Base-by-base conservation (phyloP, 2,888 invertebrate species). In the Rhodophaea formosa region DNA sequence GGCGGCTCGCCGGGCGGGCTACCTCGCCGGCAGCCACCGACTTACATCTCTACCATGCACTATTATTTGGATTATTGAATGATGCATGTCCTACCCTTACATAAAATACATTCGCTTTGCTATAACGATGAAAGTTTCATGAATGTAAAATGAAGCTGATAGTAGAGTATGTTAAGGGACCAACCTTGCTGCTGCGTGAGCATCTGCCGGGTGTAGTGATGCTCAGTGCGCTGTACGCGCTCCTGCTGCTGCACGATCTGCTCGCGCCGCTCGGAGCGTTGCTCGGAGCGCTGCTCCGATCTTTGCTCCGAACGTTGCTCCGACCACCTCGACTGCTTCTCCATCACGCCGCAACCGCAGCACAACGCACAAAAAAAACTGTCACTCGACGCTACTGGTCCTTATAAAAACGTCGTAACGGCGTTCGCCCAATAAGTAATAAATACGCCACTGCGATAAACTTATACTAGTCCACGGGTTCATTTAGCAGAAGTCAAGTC, bases 141-240 rank as follows among this genome's bases (percentile, higher is more conserved):
- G 23, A 14, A 29, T 56, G 16, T 47, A 3, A 23, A 39, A 14
- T 35, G 43, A 39, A 70, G 74, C 3, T 64, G 62, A 74, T 69
- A 70, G 69, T 72, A 63, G 52, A n/a, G 35, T 47, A 44, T 23
- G 35, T 16, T 14, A 12, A 3, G 39, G 52, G 39, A 92, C 93
- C 91, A 85, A 94, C 95, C 95, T 95, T 94, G 93, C 91, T 95
- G 95, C 86, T 94, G 94, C 74, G 92, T 89, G 90, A 95, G 95
- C 91, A 95, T 93, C 90, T 96, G 96, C 80, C 95, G 93, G 72
- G 95, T 95, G 89, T 95, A 94, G 84, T 95, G 95, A 86, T 95
- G 95, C 91, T 96, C 96, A 72, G 95, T 95, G 82, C 86, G 85
- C 78, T 84, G 84, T 54, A 81, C 79, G 67, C 76, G 73, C 76